Base-by-base conservation (phyloP, 1,140 invertebrate species). In the Heliothis virescens region DNA sequence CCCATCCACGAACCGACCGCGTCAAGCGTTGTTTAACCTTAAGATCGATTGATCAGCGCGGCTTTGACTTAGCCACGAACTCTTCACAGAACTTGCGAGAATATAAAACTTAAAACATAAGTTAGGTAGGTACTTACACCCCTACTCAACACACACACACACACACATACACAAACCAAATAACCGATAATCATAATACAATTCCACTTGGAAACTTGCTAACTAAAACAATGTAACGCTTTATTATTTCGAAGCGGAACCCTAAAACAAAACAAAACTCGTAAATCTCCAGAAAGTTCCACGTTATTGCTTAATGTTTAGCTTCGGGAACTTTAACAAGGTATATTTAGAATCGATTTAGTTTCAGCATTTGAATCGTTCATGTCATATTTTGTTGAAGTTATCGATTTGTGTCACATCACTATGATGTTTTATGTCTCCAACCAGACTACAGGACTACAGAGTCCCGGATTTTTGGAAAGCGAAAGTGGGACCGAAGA, bases 171-270 rank as follows among this genome's bases (percentile, higher is more conserved):
- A 73, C 21, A 73, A 5, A 73, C 52, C 15, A 34, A 29, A 16
- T 34, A 67, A 3, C 26, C 29, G 29, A 73, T 53, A 73, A 47
- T 73, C 29, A 18, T 29, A 57, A 34, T 16, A 57, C 71, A 59
- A 73, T 55, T 57, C 13, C 29, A 73, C 7, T 53, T 15, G n/a
- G 3, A 18, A 34, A 73, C 52, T 73, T 52, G 12, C 26, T 34
- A 73, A 73, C 71, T 57, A 59, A 48, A 73, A 73, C 71, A 73
- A 73, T 73, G 71, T 73, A n/a, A 15, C 29, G 15, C 52, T 75
- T 60, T 75, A 47, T 60, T 75, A 60, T 75, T 60, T 72, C 12
- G 5, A 13, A 55, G 21, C 21, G 50, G 69, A 72, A 60, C 41
- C 65, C 47, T 69, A 69, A 48, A 26, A 13, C 48, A 48, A 48